phyloP scores from a whole-genome alignment of 2,797 vertebrate species.

The Myripristis murdjan region DNA sequence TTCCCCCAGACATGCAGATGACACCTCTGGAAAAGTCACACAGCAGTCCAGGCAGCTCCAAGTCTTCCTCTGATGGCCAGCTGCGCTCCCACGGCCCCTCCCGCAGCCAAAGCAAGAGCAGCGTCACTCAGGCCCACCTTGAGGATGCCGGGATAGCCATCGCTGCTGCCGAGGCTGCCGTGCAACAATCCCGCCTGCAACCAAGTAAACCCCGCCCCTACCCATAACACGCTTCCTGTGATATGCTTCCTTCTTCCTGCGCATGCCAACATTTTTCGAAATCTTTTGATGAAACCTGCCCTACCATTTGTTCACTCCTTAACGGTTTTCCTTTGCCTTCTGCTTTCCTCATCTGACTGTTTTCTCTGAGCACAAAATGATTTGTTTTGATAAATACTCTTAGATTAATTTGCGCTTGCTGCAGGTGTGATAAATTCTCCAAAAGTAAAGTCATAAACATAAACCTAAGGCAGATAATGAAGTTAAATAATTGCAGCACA shows the following conservation, averaged over 20 bases:
- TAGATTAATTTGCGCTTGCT: conserved; percentile 41
- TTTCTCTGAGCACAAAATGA: conserved; percentile 78
- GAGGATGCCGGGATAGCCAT: conserved; percentile 98
- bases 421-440: conserved; percentile 66
- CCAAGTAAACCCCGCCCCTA: conserved; percentile 95
- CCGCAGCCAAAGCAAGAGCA: conserved; percentile 99
- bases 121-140: conserved; percentile 97
- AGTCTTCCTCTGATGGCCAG: conserved; percentile 98
- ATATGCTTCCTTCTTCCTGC: conserved; percentile 83
- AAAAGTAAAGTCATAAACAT: conserved; percentile 63
- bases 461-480: conserved; percentile 8
- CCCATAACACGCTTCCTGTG: conserved; percentile 89
- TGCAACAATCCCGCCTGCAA: conserved; percentile 98
- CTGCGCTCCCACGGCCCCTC: conserved; percentile 97
- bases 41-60: conserved; percentile 98
- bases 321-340: conserved; percentile 59
- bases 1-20: conserved; percentile 92
- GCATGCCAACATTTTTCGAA: conserved; percentile 89
- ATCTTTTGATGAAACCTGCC: conserved; percentile 71
- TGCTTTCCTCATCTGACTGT: conserved; percentile 72
- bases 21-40: conserved; percentile 98
- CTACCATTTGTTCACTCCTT: conserved; percentile 77
- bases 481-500: conserved; percentile 1
- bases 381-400: conserved; percentile 21
- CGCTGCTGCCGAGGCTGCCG: conserved; percentile 97